Conservation (phyloP, 2,797 vertebrate genomes). For the Muscicapa comitata region DNA sequence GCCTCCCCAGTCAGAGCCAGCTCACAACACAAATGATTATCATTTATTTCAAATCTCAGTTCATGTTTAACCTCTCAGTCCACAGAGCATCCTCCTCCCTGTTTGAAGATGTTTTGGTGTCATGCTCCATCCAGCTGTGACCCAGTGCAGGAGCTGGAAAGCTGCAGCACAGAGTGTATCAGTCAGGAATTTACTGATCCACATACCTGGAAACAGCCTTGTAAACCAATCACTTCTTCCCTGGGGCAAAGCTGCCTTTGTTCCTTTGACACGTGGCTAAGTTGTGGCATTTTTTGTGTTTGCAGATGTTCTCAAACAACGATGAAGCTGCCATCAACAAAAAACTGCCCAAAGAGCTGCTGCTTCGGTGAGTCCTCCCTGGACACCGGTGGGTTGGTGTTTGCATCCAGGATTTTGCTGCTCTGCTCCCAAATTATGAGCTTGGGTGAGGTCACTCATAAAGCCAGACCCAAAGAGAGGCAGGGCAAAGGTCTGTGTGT, state of each 20-base stretch:
- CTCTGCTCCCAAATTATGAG: neutral
- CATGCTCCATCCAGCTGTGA: neutral
- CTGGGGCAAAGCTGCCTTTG: neutral
- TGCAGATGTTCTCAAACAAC: slow-evolving; percentile 98
- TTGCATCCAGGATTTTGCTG: neutral
- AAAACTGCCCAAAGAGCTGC: slow-evolving; percentile 96
- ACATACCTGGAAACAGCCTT: neutral
- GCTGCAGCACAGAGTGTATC: neutral
- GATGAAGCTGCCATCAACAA: slow-evolving; percentile 98
- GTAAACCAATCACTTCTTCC: neutral
- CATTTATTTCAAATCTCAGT: neutral
- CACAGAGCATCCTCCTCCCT: neutral
- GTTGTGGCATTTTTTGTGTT: neutral
- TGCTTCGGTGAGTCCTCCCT: slow-evolving; percentile 79
- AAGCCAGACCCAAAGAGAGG: neutral
- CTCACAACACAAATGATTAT: neutral
- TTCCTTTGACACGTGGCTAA: neutral
- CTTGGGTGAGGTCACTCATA: neutral
- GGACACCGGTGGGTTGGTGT: neutral
- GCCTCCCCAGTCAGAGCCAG: neutral
- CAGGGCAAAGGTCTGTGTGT: neutral
- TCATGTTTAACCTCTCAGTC: fast-evolving
- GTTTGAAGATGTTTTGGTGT: neutral
- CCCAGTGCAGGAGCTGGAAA: neutral
- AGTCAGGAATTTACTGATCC: neutral